A percentile compares a stretch with the other conserved stretches of the same genome.
Conservation (phyloP, 2,113 vertebrate species). For the Zosterops japonicus region DNA sequence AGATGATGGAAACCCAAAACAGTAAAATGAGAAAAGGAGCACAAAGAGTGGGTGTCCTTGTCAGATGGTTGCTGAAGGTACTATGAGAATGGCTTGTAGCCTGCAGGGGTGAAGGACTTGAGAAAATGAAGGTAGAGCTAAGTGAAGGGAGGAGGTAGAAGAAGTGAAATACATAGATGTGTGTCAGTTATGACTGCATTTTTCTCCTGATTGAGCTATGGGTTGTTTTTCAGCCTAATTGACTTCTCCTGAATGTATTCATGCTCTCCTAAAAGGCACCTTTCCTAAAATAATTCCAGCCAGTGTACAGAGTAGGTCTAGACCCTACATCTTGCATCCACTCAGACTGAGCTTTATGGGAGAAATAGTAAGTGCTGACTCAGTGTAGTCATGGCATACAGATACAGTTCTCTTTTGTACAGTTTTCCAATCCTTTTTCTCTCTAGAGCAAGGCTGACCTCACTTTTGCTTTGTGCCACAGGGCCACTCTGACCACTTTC, state of each 20-base stretch:
- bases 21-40: not conserved
- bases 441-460: not conserved
- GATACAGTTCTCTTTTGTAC: not conserved
- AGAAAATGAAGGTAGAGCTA: not conserved
- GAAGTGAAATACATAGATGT: not conserved
- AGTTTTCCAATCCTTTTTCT: not conserved
- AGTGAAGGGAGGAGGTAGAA: not conserved
- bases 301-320: not conserved
- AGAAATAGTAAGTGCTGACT: not conserved
- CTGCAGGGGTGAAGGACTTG: not conserved
- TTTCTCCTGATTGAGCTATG: not conserved
- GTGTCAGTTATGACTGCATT: not conserved
- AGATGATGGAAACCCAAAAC: not conserved
- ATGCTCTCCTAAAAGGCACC: not conserved
- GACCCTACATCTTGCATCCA: rapidly evolving
- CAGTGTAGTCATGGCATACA: rapidly evolving
- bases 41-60: not conserved
- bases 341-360: not conserved
- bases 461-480: not conserved
- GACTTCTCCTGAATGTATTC: not conserved
- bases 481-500: not conserved
- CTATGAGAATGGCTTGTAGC: not conserved
- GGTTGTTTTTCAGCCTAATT: not conserved
- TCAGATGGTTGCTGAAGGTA: not conserved
- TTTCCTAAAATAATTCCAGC: not conserved